Evolutionary conservation across 2,888 invertebrate species (phyloP).

Genomic region (Hanleya hanleyi): DNA sequence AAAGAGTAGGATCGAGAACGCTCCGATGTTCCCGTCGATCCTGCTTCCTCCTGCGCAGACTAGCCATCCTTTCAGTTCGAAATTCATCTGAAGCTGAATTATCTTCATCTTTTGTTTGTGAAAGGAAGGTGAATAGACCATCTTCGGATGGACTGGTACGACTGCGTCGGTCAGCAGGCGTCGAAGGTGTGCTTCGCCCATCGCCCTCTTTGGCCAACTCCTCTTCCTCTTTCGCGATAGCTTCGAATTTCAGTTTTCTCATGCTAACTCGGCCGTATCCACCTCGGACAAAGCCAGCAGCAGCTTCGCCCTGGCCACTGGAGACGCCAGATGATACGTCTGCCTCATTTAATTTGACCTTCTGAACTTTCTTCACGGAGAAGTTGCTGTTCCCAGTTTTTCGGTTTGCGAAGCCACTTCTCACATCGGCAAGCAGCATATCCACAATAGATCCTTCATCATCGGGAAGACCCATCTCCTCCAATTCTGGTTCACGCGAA

Average conservation of each 20-base stretch:
- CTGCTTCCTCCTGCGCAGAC: slow-evolving; percentile 53
- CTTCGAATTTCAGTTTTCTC: background rate
- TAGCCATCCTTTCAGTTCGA: slow-evolving; percentile 59
- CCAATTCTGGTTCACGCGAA: background rate
- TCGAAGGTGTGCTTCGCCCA: background rate
- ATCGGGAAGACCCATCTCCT: slow-evolving; percentile 26
- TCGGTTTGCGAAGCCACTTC: slow-evolving; percentile 62
- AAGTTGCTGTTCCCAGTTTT: slow-evolving; percentile 60
- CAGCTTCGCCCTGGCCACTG: slow-evolving; percentile 23
- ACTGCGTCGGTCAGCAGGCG: slow-evolving; percentile 49
- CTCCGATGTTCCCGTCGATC: slow-evolving; percentile 42
- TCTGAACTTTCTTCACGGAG: slow-evolving; percentile 61
- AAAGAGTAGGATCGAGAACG: slow-evolving; percentile 39
- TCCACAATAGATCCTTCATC: slow-evolving; percentile 66
- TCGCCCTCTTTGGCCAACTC: background rate
- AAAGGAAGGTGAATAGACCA: slow-evolving; percentile 56
- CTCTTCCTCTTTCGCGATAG: background rate
- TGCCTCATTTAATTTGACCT: slow-evolving; percentile 51
- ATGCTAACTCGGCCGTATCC: slow-evolving; percentile 5
- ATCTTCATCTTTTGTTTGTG: slow-evolving; percentile 39
- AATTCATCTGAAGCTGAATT: slow-evolving; percentile 44
- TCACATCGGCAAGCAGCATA: slow-evolving; percentile 65
- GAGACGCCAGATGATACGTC: slow-evolving; percentile 19
- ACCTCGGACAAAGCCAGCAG: background rate
- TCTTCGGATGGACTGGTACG: slow-evolving; percentile 53